Evolutionary conservation across 1,140 invertebrate species (phyloP), one percentile per base, ranked within the genome.

Genomic region (Apis laboriosa): DNA sequence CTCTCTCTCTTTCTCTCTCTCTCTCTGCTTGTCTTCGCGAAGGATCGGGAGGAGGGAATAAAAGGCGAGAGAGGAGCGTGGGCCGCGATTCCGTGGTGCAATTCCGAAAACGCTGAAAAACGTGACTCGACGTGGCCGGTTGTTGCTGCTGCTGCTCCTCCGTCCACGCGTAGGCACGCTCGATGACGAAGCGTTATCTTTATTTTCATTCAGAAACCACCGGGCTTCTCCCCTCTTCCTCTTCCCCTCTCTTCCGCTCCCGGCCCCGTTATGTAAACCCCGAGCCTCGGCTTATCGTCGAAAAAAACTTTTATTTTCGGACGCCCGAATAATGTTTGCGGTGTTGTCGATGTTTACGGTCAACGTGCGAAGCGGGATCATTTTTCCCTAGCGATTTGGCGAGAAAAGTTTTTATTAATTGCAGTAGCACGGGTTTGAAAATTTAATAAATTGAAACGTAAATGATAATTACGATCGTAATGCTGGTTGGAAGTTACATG

Each of bases 121-220:
- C 34, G 34, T 43, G 34, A 43, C 34, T 43, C 34, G 34, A 43
- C 34, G 34, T 43, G 34, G 34, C 34, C 34, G 34, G 34, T 34
- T 34, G 34, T 34, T 74, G 75, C 66, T 66, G 83, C 61, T 79
- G 28, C 70, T 34, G 60, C 24, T 15, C 24, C n/a, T 17, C 24
- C 51, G 70, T 19, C 34, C 34, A 13, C 56, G 70, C 84, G 85
- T 87, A 73, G 86, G 85, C 85, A 77, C 51, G 5, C 34, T 34
- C 81, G 77, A 77, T 79, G 85, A 80, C 81, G 77, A 61, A 82
- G 76, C 81, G 67, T 83, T 83, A 72, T 78, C 81, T 66, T 72
- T 83, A 78, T 78, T 77, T 77, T 78, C 75, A 78, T 77, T 83
- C 58, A 71, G 49, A 51, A 71, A 34, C 34, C 68, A 19, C 15